Evolutionary conservation across 2,113 vertebrate genomes (phyloP), one percentile per base, ranked within the genome.

Genomic region (Clupea harengus): DNA sequence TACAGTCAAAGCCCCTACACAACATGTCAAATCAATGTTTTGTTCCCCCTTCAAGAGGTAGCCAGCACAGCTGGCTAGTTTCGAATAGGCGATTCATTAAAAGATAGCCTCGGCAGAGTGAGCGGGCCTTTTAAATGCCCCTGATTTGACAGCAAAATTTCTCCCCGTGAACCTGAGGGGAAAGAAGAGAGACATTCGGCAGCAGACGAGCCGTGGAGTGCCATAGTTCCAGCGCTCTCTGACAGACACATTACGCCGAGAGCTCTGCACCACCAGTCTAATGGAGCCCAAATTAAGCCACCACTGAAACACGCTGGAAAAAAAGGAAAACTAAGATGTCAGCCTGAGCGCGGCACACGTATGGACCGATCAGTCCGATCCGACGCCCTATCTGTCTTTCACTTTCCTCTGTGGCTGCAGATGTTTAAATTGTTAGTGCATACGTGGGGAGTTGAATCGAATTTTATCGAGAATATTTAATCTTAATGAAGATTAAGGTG

Each of bases 401-500:
- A n/a, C n/a, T n/a, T 25, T 64, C 54, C 54, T 20, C 18, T 22
- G 6, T 17, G 28, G 32, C 9, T 13, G 72, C 72, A 13, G 11
- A 78, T 15, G 72, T 78, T 32, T 78, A 6, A 13, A 78, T 13
- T 78, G 10, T 39, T 47, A 78, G 15, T 39, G 72, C 28, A 78
- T 13, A 17, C 39, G 64, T 39, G 10, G 3, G 15, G 28, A 32
- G 28, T 78, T 39, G 6, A 4, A 39, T 78, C 15, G 28, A 39
- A 13, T 72, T 72, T 8, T 32, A 72, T 13, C 13, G 64, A 32
- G 64, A 1, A 72, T 7, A 32, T 32, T 92, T 91, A 89, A 90
- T 89, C 91, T 91, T 6, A 93, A 93, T 91, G 88, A 92, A 92
- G 78, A 89, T 86, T 25, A 88, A 89, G 87, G 67, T 86, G 44